phyloP scores from a whole-genome alignment of 2,888 invertebrate genomes.

The Drosophila prostipennis region DNA sequence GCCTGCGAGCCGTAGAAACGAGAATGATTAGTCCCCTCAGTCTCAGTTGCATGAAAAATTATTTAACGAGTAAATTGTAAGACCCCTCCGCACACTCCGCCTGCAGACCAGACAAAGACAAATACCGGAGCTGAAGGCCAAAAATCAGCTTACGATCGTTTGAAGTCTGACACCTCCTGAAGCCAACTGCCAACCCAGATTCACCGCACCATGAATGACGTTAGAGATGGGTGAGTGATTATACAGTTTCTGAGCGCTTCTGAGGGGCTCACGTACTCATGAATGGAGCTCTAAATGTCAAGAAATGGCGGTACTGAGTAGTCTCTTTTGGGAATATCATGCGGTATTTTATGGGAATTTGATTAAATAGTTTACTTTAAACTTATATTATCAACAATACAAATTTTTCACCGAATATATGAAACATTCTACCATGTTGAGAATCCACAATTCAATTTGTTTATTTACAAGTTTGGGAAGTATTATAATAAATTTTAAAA shows the following conservation, averaged over 20 bases:
- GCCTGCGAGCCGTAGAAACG: constrained; percentile 41
- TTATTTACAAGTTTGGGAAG: too few relatives aligned
- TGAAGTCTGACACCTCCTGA: constrained; percentile 60
- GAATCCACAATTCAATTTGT: too few relatives aligned
- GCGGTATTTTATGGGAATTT: background rate
- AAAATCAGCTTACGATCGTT: constrained; percentile 73
- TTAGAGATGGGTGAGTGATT: constrained; percentile 46
- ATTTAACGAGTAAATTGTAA: constrained; percentile 51
- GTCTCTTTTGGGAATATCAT: too few relatives aligned
- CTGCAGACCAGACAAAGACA: constrained; percentile 47
- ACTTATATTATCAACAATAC: too few relatives aligned
- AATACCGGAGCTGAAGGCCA: constrained; percentile 59
- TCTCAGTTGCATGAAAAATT: constrained; percentile 54
- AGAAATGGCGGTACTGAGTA: background rate
- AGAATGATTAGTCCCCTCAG: constrained; percentile 51
- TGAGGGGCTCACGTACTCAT: constrained; percentile 17
- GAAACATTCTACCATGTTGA: too few relatives aligned
- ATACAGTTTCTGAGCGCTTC: constrained; percentile 18
- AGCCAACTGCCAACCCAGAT: constrained; percentile 30
- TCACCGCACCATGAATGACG: constrained; percentile 36
- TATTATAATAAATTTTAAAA: too few relatives aligned
- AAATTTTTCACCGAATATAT: too few relatives aligned
- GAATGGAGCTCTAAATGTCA: constrained; percentile 5
- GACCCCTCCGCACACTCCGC: constrained; percentile 10
- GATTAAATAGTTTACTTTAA: background rate